A percentile compares a stretch with the other conserved stretches of the same genome.
phyloP scores from a whole-genome alignment of 2,797 vertebrate species.

The Serranus cabrilla region DNA sequence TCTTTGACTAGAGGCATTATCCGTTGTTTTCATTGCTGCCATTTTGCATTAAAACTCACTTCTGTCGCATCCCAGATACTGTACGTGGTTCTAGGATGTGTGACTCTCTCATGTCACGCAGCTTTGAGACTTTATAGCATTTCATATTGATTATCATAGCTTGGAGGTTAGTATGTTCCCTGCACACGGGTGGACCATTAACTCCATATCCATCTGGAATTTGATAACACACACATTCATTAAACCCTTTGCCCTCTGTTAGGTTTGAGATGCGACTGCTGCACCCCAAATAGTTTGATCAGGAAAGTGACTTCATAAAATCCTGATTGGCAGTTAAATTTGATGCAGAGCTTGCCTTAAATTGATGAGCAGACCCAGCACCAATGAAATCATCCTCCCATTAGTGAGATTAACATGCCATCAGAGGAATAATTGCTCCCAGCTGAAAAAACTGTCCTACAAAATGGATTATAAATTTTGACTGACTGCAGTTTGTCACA shows the following conservation, averaged over 20 bases:
- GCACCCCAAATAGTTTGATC: constrained; percentile 1
- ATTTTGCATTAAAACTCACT: constrained; percentile 18
- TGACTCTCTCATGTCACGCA: constrained; percentile 13
- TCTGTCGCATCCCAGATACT: constrained; percentile 1
- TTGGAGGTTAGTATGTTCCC: constrained; percentile 45
- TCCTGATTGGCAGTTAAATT: constrained; percentile 46
- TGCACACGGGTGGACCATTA: constrained; percentile 40
- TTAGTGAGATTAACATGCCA: constrained; percentile 64
- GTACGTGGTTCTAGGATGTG: constrained; percentile 23
- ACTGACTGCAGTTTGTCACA: constrained; percentile 68
- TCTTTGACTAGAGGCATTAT: constrained; percentile 5
- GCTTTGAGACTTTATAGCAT: constrained; percentile 31
- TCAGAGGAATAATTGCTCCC: constrained; percentile 58
- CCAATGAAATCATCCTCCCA: constrained; percentile 63
- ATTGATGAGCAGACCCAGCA: constrained; percentile 43
- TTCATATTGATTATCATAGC: constrained; percentile 58
- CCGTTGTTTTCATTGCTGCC: constrained; percentile 11
- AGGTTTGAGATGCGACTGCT: not conserved
- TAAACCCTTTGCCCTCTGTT: not conserved
- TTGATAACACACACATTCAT: constrained; percentile 14
- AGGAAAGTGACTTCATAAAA: constrained; percentile 1
- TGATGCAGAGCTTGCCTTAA: constrained; percentile 29
- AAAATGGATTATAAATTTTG: constrained; percentile 66
- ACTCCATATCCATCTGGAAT: constrained; percentile 33
- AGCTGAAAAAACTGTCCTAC: constrained; percentile 43